Base-by-base conservation (phyloP, 2,888 invertebrate genomes). In the Gasteruption jaculator region DNA sequence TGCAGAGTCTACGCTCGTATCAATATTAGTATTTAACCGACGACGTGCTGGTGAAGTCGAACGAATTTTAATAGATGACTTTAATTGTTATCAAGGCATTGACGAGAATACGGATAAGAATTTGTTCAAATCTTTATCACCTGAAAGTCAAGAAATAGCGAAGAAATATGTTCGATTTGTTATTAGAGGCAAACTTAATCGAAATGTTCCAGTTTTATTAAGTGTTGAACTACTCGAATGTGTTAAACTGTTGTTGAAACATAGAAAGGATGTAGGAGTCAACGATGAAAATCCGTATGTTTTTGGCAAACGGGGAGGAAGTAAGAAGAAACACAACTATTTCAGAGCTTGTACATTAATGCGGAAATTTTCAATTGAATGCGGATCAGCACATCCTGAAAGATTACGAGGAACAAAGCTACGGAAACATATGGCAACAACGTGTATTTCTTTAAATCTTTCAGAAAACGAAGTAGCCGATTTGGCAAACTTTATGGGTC, bases 1-100 rank as follows among this genome's bases (percentile, higher is more conserved):
- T 15, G 38, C 40, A 6, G 38, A 40, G 31, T 19, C 33, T 1
- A 22, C 30, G 8, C 29, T 50, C 7, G 21, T 26, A 2, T 32
- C 36, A 2, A 27, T 48, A 7, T 45, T 49, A 26, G 20, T 50
- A 5, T 53, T 53, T 27, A 53, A 53, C 19, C 41, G 50, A n/a
- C 50, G 53, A 1, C 15, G 50, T 16, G 37, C 46, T 5, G 50
- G 52, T 5, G 52, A 52, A 33, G 38, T 42, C 3, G 40, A 53
- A 26, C 6, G 43, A 33, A 37, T 34, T 3, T 22, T 26, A 5
- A 33, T 49, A 6, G 39, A 43, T n/a, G 50, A 49, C 37, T 46
- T 41, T 7, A 4, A 22, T n/a, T 38, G 25, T 34, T 14, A 34
- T 11, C 14, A 41, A 43, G 32, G 33, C 20, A 38, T 50, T 15